phyloP scores from a whole-genome alignment of 2,113 vertebrate species.

The Girardinichthys multiradiatus region DNA sequence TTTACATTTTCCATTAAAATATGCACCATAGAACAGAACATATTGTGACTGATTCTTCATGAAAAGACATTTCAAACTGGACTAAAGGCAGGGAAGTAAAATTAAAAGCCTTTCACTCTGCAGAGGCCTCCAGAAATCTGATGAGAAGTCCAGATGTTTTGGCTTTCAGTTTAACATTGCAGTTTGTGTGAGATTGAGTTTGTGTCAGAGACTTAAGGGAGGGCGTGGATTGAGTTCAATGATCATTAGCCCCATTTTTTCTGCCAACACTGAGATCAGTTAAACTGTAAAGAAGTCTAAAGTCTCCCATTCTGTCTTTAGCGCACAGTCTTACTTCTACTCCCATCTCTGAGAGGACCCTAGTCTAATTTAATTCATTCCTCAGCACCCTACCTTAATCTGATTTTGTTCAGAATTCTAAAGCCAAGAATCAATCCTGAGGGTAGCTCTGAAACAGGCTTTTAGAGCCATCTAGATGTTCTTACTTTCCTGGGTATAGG shows the following conservation, averaged over 20 bases:
- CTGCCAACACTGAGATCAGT: conserved; percentile 26
- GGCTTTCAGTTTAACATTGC: conserved; percentile 33
- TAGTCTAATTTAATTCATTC: neutral
- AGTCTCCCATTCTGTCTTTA: neutral
- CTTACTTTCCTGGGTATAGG: neutral
- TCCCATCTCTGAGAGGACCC: neutral
- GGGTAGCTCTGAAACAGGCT: neutral
- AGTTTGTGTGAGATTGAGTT: conserved; percentile 18
- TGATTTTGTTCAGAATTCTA: neutral
- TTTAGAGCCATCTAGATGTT: neutral
- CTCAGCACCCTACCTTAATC: neutral
- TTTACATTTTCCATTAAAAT: no score
- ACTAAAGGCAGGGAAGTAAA: neutral
- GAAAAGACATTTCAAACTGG: neutral
- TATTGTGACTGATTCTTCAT: neutral
- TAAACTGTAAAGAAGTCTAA: conserved; percentile 6
- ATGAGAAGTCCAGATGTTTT: conserved; percentile 72
- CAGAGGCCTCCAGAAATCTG: conserved; percentile 32
- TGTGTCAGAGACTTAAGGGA: neutral
- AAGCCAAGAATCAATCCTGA: neutral
- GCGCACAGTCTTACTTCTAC: neutral
- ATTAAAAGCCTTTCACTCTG: conserved; percentile 4
- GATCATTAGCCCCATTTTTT: conserved; percentile 33
- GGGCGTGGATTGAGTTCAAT: conserved; percentile 26
- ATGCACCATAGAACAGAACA: no score